Evolutionary conservation across 2,113 vertebrate species (phyloP).

Genomic region (Oxygymnocypris stewartii): DNA sequence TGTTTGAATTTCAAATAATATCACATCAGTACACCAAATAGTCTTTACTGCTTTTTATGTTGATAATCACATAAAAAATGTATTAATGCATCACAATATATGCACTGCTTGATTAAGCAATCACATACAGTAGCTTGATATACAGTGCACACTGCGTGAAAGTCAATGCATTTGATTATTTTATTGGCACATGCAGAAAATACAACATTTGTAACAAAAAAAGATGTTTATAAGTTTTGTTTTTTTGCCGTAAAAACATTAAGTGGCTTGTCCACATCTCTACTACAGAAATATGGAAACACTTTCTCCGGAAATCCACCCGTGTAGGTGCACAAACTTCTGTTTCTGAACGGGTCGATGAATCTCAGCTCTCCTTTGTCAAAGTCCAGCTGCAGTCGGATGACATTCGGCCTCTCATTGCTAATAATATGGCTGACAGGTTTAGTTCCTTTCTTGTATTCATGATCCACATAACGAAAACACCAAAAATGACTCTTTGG

Average conservation of each 20-base stretch:
- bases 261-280: conserved; percentile 4
- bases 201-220: too few species aligned
- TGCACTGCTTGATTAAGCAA: neutral
- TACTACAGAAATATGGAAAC: conserved; percentile 51
- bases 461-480: conserved; percentile 19
- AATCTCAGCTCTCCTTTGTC: conserved; percentile 40
- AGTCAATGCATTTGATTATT: too few species aligned
- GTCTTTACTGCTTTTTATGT: neutral
- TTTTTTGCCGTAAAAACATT: conserved; percentile 7
- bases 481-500: conserved; percentile 40
- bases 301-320: conserved; percentile 44
- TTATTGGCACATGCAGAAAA: too few species aligned
- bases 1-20: neutral
- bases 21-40: neutral
- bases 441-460: conserved; percentile 10
- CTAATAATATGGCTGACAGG: neutral
- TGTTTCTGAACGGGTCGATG: conserved; percentile 31
- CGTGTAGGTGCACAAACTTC: conserved; percentile 27
- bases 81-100: neutral
- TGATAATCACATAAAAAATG: neutral
- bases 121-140: too few species aligned
- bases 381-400: conserved; percentile 44
- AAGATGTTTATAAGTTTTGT: neutral
- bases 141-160: neutral
- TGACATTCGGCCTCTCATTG: conserved; percentile 3